Conservation (phyloP, 53 echinoderm and acorn worm species). For the Echinometra lucunter region DNA sequence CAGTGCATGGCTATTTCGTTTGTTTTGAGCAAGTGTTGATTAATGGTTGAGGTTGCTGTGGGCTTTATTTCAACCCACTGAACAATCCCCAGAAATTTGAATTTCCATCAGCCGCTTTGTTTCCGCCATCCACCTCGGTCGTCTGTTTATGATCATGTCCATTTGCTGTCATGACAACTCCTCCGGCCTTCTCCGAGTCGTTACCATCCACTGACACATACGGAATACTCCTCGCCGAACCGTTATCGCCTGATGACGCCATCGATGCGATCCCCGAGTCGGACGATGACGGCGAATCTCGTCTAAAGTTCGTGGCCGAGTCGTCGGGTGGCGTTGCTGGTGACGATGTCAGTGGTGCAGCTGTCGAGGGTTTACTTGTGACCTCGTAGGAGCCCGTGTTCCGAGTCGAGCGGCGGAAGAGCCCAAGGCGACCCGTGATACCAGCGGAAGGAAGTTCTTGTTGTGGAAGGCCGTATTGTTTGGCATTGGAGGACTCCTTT, state of each 20-base stretch:
- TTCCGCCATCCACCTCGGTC: background rate
- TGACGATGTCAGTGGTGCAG: background rate
- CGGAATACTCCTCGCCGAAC: slow-evolving; percentile 49
- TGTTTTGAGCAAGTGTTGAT: background rate
- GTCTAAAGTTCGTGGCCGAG: slow-evolving; percentile 25
- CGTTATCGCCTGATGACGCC: slow-evolving; percentile 40
- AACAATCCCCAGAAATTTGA: slow-evolving; percentile 64
- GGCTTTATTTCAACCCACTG: slow-evolving; percentile 32
- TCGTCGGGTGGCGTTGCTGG: background rate
- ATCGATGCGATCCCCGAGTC: slow-evolving; percentile 52
- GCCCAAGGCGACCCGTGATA: slow-evolving; percentile 39
- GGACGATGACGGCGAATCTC: slow-evolving; percentile 65
- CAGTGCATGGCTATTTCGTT: no score
- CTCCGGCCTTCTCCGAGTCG: slow-evolving; percentile 32
- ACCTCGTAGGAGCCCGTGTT: slow-evolving; percentile 33
- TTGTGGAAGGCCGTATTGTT: slow-evolving; percentile 35
- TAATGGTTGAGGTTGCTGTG: background rate
- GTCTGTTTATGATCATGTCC: background rate
- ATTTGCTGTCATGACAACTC: slow-evolving; percentile 31
- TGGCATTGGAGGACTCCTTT: background rate
- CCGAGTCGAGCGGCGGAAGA: slow-evolving; percentile 47
- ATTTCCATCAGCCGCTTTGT: slow-evolving; percentile 37
- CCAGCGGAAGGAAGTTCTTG: slow-evolving; percentile 38
- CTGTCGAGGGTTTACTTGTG: background rate
- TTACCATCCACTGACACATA: slow-evolving; percentile 38